These are phyloP conservation scores for Motacilla tschutschensis DNA, from an alignment of 2,113 vertebrate genomes.

Conservation along the genomic window DNA sequence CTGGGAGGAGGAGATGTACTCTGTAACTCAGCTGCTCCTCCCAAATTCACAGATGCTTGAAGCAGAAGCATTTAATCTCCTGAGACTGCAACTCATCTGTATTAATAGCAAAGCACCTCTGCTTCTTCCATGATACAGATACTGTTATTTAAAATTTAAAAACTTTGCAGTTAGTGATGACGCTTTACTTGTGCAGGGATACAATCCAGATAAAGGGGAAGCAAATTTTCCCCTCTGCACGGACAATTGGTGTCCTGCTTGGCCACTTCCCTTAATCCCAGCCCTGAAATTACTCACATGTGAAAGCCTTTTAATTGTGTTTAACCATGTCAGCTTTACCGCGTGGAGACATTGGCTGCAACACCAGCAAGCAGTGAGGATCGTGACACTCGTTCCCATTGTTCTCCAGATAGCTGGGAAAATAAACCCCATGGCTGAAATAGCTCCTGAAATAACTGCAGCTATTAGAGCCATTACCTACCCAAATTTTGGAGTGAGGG, in stretches of 20 bases:
- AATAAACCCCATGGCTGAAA: constrained; percentile 1
- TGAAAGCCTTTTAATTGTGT: constrained; percentile 38
- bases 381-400: not conserved
- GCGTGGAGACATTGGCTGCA: not conserved
- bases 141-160: not conserved
- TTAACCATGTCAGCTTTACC: not conserved
- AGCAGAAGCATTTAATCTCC: not conserved
- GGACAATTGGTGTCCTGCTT: not conserved
- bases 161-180: rapidly evolving
- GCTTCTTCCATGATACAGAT: not conserved
- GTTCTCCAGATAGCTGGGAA: not conserved
- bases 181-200: not conserved
- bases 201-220: not conserved
- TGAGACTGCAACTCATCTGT: not conserved
- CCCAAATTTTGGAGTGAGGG: not conserved
- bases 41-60: not conserved
- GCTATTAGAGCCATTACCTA: not conserved
- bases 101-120: not conserved
- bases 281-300: constrained; percentile 19
- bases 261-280: constrained; percentile 35
- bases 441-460: not conserved
- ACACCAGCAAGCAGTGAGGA: not conserved
- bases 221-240: not conserved
- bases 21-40: not conserved
- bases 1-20: not conserved